These are phyloP conservation scores for Conger conger DNA, from an alignment of 2,113 vertebrate genomes.

Conservation along the genomic window DNA sequence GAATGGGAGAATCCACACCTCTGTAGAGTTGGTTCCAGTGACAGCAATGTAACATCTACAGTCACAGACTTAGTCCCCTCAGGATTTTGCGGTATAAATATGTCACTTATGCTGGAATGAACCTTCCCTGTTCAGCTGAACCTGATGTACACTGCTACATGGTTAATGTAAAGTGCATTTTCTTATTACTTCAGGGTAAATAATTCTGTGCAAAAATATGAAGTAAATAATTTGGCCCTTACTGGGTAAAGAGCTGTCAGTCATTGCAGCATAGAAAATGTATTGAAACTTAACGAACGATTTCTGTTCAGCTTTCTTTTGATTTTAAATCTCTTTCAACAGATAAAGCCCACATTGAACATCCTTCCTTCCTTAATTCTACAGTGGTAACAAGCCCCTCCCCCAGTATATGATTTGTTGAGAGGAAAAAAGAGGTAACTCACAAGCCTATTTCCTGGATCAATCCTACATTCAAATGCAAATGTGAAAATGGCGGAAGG, in stretches of 20 bases:
- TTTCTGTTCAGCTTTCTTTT: background rate
- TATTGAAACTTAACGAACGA: background rate
- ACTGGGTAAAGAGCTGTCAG: no score
- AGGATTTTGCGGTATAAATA: no score
- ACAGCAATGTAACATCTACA: no score
- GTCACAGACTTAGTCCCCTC: no score
- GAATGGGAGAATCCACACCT: no score
- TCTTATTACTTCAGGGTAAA: background rate
- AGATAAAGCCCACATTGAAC: background rate
- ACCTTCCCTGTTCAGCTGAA: no score
- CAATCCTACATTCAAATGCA: constrained; percentile 7
- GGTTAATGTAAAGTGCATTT: no score
- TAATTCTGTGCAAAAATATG: background rate
- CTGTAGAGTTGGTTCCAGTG: no score
- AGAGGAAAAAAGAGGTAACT: background rate
- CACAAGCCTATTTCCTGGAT: background rate
- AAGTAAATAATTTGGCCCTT: no score
- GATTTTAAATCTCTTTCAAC: background rate
- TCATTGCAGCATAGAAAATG: no score
- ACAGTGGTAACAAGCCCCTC: background rate
- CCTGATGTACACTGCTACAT: no score
- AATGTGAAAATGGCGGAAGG: constrained; percentile 26
- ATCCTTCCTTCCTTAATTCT: background rate
- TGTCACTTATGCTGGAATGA: no score
- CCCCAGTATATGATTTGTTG: background rate